Conservation (phyloP, 53 echinoderm and acorn worm species). For the Stichopus horrens region DNA sequence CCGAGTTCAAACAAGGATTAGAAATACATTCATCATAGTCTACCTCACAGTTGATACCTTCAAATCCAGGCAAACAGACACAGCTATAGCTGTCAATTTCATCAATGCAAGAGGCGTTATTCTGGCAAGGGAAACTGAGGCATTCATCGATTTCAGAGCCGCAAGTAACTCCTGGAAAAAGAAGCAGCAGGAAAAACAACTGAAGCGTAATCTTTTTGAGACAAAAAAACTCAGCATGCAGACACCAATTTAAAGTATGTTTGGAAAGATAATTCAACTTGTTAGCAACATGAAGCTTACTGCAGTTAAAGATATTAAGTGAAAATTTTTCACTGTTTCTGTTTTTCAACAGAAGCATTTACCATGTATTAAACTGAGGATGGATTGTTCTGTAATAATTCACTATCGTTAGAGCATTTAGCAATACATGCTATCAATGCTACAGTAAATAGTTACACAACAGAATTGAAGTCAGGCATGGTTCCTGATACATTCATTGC, state of each 20-base stretch:
- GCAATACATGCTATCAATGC: no score
- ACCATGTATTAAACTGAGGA: no score
- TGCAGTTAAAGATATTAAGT: not conserved
- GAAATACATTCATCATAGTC: conserved; percentile 54
- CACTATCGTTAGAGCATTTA: no score
- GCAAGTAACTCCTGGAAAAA: conserved; percentile 52
- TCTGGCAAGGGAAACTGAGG: conserved; percentile 63
- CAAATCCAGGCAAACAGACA: conserved; percentile 63
- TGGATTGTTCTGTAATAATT: no score
- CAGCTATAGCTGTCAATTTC: conserved; percentile 58
- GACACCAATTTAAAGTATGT: no score
- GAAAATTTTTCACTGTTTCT: not conserved
- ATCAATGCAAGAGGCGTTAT: conserved; percentile 63
- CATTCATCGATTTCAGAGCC: conserved; percentile 67
- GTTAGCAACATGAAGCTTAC: not conserved
- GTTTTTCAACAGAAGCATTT: no score
- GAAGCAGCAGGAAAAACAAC: not conserved
- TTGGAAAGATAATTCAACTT: no score
- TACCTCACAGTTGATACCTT: conserved; percentile 50
- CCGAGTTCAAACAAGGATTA: conserved; percentile 64
- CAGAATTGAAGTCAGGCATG: no score
- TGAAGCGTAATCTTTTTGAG: not conserved
- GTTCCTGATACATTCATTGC: no score
- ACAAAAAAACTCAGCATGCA: no score
- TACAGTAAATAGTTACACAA: no score